Evolutionary conservation across 2,113 vertebrate genomes (phyloP).

Genomic region (Andinoacara biseriatus): DNA sequence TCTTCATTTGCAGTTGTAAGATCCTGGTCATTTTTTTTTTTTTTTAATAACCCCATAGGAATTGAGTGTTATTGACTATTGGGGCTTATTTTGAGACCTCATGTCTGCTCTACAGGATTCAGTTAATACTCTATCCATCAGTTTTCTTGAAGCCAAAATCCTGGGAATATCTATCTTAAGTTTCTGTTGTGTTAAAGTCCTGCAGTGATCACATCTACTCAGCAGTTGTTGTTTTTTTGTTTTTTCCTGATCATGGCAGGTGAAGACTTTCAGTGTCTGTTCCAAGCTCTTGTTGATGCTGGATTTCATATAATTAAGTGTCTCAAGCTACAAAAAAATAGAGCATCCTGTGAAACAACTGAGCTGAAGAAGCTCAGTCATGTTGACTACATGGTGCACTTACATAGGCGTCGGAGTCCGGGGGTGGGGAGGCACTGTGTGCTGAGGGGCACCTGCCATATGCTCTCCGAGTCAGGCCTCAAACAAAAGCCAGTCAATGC

Average conservation of each 20-base stretch:
- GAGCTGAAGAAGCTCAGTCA: conserved; percentile 16
- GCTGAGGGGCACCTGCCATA: conserved; percentile 83
- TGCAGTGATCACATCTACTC: conserved; percentile 61
- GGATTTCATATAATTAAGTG: background rate
- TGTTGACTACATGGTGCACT: conserved; percentile 37
- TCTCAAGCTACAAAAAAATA: conserved; percentile 22
- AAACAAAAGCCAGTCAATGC: conserved; percentile 80
- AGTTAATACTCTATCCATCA: background rate
- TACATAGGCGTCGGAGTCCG: conserved; percentile 48
- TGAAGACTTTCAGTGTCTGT: background rate
- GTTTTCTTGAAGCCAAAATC: background rate
- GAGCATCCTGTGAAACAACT: conserved; percentile 35
- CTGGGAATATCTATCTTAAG: background rate
- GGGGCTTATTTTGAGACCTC: conserved; percentile 27
- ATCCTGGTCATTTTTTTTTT: conserved; percentile 42
- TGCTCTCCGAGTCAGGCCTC: conserved; percentile 74
- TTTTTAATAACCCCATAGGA: background rate
- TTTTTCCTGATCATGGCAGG: background rate
- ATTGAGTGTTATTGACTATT: conserved; percentile 39
- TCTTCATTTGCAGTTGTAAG: conserved; percentile 42
- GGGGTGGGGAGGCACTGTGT: conserved; percentile 64
- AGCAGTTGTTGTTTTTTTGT: conserved; percentile 22
- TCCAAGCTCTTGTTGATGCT: background rate
- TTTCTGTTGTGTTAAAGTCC: conserved; percentile 54
- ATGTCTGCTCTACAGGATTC: conserved; percentile 3